Conservation (phyloP, 1,140 invertebrate species). For the Drosophila busckii region DNA sequence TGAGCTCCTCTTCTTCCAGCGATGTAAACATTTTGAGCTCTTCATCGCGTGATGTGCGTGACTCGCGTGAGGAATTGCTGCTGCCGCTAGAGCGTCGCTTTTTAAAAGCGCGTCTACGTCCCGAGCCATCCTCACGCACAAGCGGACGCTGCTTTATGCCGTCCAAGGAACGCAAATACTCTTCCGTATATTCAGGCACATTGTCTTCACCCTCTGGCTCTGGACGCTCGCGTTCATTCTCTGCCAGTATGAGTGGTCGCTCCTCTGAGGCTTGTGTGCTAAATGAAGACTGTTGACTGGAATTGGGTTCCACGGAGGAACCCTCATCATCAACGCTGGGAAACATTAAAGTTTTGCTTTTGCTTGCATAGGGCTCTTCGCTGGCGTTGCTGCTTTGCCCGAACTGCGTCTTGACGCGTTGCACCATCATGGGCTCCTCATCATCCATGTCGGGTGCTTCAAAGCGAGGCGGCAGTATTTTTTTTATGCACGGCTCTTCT, state of each 20-base stretch:
- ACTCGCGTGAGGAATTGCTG: conserved; percentile 81
- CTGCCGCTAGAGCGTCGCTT: conserved; percentile 80
- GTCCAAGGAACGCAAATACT: conserved; percentile 80
- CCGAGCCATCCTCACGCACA: conserved; percentile 81
- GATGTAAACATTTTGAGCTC: conserved; percentile 82
- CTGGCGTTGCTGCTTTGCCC: conserved; percentile 41
- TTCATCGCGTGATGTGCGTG: conserved; percentile 80
- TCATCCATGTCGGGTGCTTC: conserved; percentile 14
- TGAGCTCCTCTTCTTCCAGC: conserved; percentile 81
- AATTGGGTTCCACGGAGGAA: conserved; percentile 64
- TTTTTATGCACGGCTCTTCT: conserved; percentile 61
- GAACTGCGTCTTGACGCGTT: conserved; percentile 68
- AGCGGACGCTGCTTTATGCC: conserved; percentile 81
- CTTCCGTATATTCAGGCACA: conserved; percentile 58
- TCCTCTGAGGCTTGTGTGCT: conserved; percentile 63
- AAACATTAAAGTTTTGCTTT: conserved; percentile 55
- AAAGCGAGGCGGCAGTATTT: conserved; percentile 43
- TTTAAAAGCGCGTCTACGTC: conserved; percentile 81
- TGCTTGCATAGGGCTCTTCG: conserved; percentile 38
- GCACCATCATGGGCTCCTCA: conserved; percentile 40
- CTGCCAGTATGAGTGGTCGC: conserved; percentile 4
- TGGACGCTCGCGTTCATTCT: conserved; percentile 50
- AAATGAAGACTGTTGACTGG: conserved; percentile 67
- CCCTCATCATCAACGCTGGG: conserved; percentile 68
- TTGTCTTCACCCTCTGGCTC: conserved; percentile 71